Evolutionary conservation across 2,113 vertebrate genomes (phyloP).

Genomic region (Sarotherodon lohbergeri): DNA sequence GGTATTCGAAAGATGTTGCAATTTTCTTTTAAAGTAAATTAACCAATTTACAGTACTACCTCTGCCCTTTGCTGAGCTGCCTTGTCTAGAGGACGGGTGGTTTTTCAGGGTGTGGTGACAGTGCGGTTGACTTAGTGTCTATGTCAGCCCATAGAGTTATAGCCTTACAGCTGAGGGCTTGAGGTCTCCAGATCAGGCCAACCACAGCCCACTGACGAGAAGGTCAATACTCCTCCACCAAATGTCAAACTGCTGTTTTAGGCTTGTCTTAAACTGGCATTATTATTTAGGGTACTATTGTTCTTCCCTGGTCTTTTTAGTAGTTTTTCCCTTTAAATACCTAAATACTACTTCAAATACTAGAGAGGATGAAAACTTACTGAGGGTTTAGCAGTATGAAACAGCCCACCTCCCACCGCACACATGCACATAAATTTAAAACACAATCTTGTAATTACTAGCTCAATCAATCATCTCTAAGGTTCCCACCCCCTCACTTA

Average conservation of each 20-base stretch:
- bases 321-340: not conserved
- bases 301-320: not conserved
- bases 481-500: slow-evolving; percentile 39
- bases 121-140: slow-evolving; percentile 38
- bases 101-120: slow-evolving; percentile 40
- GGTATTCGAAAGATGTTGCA: not conserved
- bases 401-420: slow-evolving; percentile 9
- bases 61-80: not conserved
- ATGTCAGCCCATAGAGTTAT: slow-evolving; percentile 36
- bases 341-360: not conserved
- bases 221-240: slow-evolving; percentile 42
- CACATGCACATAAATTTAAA: slow-evolving; percentile 15
- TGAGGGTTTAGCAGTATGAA: not conserved
- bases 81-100: not conserved
- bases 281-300: slow-evolving; percentile 8
- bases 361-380: not conserved
- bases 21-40: not conserved
- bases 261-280: not conserved
- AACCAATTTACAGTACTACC: not conserved
- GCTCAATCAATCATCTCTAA: slow-evolving; percentile 33
- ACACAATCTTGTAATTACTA: slow-evolving; percentile 46
- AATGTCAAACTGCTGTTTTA: slow-evolving; percentile 50
- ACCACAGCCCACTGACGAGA: slow-evolving; percentile 39
- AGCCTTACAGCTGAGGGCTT: slow-evolving; percentile 15
- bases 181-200: slow-evolving; percentile 28